These are phyloP conservation scores for Andrena camellia DNA, from an alignment of 2,888 invertebrate species.

Conservation along the genomic window DNA sequence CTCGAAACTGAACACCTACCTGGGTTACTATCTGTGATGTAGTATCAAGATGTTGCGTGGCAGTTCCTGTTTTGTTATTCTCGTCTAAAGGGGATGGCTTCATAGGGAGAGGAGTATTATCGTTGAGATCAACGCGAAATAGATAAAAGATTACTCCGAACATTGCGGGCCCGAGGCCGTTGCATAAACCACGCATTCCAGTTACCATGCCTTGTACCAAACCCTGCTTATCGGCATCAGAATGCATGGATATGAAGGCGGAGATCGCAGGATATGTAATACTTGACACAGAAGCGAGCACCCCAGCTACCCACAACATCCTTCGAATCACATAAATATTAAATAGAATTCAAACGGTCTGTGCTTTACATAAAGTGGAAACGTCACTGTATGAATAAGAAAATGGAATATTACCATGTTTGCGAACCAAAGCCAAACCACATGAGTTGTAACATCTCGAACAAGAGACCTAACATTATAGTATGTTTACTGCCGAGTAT, in stretches of 20 bases:
- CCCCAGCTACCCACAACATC: constrained; percentile 99
- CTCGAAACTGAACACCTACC: constrained; percentile 19
- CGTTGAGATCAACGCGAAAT: constrained; percentile 98
- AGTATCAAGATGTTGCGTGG: constrained; percentile 85
- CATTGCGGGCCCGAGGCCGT: constrained; percentile 99
- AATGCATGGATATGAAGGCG: constrained; percentile 98
- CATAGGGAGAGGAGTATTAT: constrained; percentile 86
- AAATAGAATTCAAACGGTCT: constrained; percentile 7
- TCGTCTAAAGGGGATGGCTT: constrained; percentile 84
- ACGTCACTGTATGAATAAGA: constrained; percentile 2
- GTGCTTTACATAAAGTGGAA: not conserved
- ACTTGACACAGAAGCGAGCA: constrained; percentile 97
- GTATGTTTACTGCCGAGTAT: constrained; percentile 97
- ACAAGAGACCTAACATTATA: constrained; percentile 97
- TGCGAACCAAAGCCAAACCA: constrained; percentile 99
- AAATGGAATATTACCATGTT: constrained; percentile 89
- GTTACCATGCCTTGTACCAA: constrained; percentile 99
- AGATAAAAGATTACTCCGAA: constrained; percentile 99
- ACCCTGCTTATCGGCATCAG: constrained; percentile 98
- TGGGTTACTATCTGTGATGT: constrained; percentile 85
- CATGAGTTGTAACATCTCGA: constrained; percentile 98
- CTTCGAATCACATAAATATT: constrained; percentile 83
- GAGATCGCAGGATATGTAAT: constrained; percentile 99
- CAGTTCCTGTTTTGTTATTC: constrained; percentile 84
- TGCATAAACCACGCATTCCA: constrained; percentile 98